Base-by-base conservation (phyloP, 2,113 vertebrate genomes). In the Percopsis transmontana region DNA sequence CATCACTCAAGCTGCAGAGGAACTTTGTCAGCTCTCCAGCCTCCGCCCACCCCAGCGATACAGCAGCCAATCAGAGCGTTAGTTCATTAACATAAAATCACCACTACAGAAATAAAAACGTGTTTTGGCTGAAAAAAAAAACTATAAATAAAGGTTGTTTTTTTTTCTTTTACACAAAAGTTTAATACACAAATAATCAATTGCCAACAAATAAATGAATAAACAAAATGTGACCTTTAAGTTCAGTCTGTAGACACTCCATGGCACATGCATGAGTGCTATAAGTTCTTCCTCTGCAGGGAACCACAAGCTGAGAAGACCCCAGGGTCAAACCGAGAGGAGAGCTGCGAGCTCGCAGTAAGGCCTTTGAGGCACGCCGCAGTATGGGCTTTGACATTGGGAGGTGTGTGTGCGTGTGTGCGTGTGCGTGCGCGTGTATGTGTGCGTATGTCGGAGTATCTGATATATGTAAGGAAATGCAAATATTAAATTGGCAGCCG, bases 401-500 rank as follows among this genome's bases (percentile, higher is more conserved):
- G 48, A 13, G 20, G 23, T 18, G 6, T 57, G 27, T 57, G 54
- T n/a, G 15, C 16, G 54, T 39, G 27, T 33, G 48, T 47, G 44
- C 23, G 58, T 45, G 47, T 39, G 47, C 51, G 62, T 58, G 55
- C 19, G 58, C 16, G 0, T 10, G 15, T 20, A 23, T 39, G 42
- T 18, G 44, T 51, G 61, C 51, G 11, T 33, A 45, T 50, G 48
- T 50, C 5, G 3, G 18, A 18, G 15, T 9, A 83, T 77, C 74
- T 68, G 71, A 81, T 74, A 81, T 74, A 80, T 79, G 77, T 75
- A 85, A 82, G 82, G 80, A 72, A 83, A 89, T 88, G 79, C 71
- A 79, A 70, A 87, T 81, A 16, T 67, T 69, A 79, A 79, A 82
- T 72, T 57, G n/a, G 44, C 14, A 64, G 14, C 56, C 62, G 52